Base-by-base conservation (phyloP, 2,888 invertebrate genomes). In the Mechanitis messenoides region DNA sequence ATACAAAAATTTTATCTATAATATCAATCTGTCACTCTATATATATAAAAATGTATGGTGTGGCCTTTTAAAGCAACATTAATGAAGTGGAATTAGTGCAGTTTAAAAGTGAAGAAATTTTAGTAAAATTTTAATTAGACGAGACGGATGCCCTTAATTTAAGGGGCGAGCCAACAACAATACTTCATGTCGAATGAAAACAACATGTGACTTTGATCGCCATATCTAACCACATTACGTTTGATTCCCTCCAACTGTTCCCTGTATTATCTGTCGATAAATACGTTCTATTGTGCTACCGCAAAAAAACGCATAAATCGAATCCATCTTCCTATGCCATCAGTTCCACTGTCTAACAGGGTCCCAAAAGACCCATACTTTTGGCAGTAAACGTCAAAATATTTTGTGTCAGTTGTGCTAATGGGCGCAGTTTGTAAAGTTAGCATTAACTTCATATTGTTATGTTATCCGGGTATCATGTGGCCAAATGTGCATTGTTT, bases 191-290 rank as follows among this genome's bases (percentile, higher is more conserved):
- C 63, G 60, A 67, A 71, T 65, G 68, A 77, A 81, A 78, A 75
- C 78, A 79, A 84, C 87, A 88, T 87, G 81, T 87, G 88, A 88
- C 84, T 85, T 77, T 85, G 87, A 88, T 87, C 82, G 81, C 87
- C 88, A 83, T 86, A 84, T 77, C 88, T 84, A 88, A 89, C 87
- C 87, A 76, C 87, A 83, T 86, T 84, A 87, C 82, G 75, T 75
- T 81, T 81, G 82, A 80, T 83, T 77, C 77, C 78, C 74, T 77
- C 85, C 89, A 88, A 88, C 84, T 88, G 88, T 87, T 85, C 74
- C 80, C 73, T 75, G 74, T 82, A 87, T 89, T 87, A 87, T 87
- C 87, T 85, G 77, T 87, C 87, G 79, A 89, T 90, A 87, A 84
- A 84, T 83, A 80, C 80, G 79, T 79, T 76, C 83, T 72, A 81